Conservation (phyloP, 2,113 vertebrate genomes). For the Dasypus novemcinctus region DNA sequence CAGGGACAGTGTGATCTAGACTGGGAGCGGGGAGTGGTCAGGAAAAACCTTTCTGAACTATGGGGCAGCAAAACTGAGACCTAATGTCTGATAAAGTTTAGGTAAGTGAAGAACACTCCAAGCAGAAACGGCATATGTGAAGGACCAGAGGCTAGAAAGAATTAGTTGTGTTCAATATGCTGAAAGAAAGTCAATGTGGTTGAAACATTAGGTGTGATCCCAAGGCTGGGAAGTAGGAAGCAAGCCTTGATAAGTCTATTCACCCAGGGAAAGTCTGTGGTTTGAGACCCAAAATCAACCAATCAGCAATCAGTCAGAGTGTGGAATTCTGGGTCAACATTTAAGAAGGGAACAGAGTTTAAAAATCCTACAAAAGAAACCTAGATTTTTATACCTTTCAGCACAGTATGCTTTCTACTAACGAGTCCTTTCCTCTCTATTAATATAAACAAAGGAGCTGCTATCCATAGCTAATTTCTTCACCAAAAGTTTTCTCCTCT, state of each 20-base stretch:
- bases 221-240: not conserved
- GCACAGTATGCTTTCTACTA: not conserved
- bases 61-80: not conserved
- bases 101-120: not conserved
- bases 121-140: not conserved
- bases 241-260: not conserved
- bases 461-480: not conserved
- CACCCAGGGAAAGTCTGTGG: not conserved
- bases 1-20: not conserved
- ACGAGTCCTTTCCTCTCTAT: not conserved
- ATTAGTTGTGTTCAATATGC: not conserved
- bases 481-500: not conserved
- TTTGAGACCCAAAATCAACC: not conserved
- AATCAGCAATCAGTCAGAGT: not conserved
- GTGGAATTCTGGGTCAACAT: not conserved
- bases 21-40: rapidly evolving
- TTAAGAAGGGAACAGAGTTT: not conserved
- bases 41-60: not conserved
- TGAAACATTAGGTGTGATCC: not conserved
- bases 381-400: not conserved
- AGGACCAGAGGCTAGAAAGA: not conserved
- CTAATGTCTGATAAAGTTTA: not conserved
- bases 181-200: not conserved
- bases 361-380: not conserved
- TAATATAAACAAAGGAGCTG: not conserved